These are phyloP conservation scores for Pemphigus obesinymphae DNA, from an alignment of 1,140 invertebrate genomes.

Conservation along the genomic window DNA sequence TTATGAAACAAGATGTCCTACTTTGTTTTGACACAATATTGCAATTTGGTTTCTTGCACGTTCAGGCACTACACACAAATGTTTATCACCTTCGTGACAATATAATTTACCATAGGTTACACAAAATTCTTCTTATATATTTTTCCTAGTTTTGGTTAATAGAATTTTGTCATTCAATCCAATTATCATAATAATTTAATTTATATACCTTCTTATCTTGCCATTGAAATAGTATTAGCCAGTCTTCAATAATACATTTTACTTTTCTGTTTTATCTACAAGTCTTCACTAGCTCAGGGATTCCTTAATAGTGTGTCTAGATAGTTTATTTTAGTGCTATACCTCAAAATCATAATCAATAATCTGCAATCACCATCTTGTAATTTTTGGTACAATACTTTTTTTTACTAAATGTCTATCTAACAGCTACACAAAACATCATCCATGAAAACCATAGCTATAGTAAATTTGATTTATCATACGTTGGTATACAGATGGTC, in stretches of 20 bases:
- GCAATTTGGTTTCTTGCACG: not conserved
- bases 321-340: not conserved
- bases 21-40: not conserved
- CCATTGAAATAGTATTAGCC: not conserved
- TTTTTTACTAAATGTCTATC: no score
- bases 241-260: not conserved
- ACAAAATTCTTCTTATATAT: not conserved
- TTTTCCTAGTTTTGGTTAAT: no score
- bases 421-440: not conserved
- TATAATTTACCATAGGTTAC: not conserved
- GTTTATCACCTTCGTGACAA: not conserved
- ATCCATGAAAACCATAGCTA: slow-evolving; percentile 22
- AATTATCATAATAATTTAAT: not conserved
- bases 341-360: not conserved
- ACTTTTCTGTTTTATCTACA: not conserved
- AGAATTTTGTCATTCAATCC: no score
- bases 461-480: slow-evolving; percentile 5
- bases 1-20: not conserved
- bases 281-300: not conserved
- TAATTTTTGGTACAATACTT: not conserved
- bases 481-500: not conserved
- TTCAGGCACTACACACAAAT: not conserved
- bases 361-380: not conserved
- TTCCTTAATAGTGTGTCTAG: not conserved
- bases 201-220: not conserved